Evolutionary conservation across 2,797 vertebrate species (phyloP), one percentile per base, ranked within the genome.

Genomic region (Macroramphosus scolopax): DNA sequence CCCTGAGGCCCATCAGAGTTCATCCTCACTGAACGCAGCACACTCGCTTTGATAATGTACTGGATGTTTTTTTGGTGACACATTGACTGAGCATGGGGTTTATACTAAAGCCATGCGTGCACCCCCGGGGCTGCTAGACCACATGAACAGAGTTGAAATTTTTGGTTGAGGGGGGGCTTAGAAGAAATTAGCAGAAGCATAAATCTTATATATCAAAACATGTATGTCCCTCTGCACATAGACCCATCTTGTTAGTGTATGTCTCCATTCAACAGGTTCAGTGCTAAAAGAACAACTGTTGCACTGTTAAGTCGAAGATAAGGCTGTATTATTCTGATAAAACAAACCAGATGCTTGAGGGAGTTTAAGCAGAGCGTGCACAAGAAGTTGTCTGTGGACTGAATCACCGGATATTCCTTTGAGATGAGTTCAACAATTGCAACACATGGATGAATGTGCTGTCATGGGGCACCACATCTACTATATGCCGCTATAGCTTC

Each of bases 141-240:
- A 80, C 80, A 87, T 77, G 69, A 84, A 75, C 63, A 65, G 60
- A 72, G 49, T 36, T 8, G 14, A 15, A 40, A 44, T 2, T 29
- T 5, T 16, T 15, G 12, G 16, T 6, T 3, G 26, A 36, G 32
- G 39, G 45, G 40, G 47, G 47, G 28, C 68, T 80, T 68, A 80
- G 87, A 90, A 90, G 90, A 88, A 86, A 88, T 90, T 86, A 87
- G 78, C 58, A 43, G 56, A 79, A 58, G 68, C 70, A 80, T 87
- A 80, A 77, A 87, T 87, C 85, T 81, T 77, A 81, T 78, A 66
- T 82, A 81, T 86, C 66, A 77, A 82, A 86, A 84, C 81, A 88
- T 81, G 69, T 78, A 74, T 74, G 39, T 44, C 65, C 28, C 44
- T 51, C 30, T 54, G 52, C 58, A 70, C 72, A 77, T 45, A 74